Evolutionary conservation across 2,888 invertebrate genomes (phyloP), one percentile per base, ranked within the genome.

Genomic region (Tolmerus cingulatus): DNA sequence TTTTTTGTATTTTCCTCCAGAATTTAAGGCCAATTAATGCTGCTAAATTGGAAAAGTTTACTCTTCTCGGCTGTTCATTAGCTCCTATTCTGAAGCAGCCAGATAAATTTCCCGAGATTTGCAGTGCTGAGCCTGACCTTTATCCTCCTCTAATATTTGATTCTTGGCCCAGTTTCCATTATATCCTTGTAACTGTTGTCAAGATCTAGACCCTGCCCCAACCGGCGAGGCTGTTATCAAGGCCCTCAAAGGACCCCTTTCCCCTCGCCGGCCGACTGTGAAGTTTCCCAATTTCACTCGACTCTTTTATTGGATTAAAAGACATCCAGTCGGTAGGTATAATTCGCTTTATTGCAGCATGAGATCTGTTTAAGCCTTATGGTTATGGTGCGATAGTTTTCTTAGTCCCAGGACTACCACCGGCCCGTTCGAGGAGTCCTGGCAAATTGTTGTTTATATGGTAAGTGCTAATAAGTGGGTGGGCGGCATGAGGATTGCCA

Each of bases 1-100:
- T 81, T 77, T 30, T 74, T 66, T n/a, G n/a, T n/a, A n/a, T n/a
- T 87, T 55, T 37, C 40, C 66, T 86, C 85, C 79, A 74, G 79
- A 88, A 86, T 88, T 87, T 87, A 88, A 87, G 86, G 87, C 88
- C 88, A 88, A 88, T 88, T 88, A 88, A 87, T 88, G 86, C 87
- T 85, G 78, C 57, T 77, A 86, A 88, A 88, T 88, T 87, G 76
- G 88, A 88, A 88, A 88, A 88, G 81, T 88, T 88, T 88, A 88
- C 84, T 88, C 40, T 30, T 82, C 27, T 43, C 87, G 82, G 84
- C 84, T 88, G 87, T 87, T 88, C 87, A 88, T 88, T 88, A 88
- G 82, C 86, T 86, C 34, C 82, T n/a, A 66, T 85, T 57, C 57
- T 57, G n/a, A 34, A 82, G 82, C 34, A 23, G 34, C 37, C 37